phyloP scores from a whole-genome alignment of 1,140 invertebrate genomes.

The Acromyrmex charruanus region DNA sequence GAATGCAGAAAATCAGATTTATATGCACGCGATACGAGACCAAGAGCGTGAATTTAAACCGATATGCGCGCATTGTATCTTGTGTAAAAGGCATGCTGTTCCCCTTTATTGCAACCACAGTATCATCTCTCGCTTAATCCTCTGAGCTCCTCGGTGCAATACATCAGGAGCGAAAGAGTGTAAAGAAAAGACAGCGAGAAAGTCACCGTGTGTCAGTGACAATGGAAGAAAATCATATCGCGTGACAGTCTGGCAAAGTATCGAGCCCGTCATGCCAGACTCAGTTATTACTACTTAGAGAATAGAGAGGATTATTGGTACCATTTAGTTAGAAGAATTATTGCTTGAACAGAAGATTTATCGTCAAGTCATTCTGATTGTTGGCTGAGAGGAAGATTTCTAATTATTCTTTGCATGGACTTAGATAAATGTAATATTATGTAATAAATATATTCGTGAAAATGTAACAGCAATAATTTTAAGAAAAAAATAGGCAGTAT shows the following conservation, averaged over 20 bases:
- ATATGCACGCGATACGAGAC: not conserved
- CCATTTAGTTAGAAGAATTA: constrained; percentile 41
- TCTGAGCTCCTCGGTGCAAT: not conserved
- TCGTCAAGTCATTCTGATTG: not conserved
- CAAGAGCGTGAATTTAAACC: constrained; percentile 12
- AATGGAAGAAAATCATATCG: constrained; percentile 20
- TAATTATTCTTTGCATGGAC: not conserved
- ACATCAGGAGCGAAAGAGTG: not conserved
- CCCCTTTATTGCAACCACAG: constrained; percentile 37
- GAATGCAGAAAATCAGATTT: constrained; percentile 40
- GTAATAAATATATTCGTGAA: not conserved
- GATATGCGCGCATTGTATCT: not conserved
- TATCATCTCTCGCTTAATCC: constrained; percentile 43
- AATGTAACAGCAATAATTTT: not conserved
- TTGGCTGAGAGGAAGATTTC: not conserved
- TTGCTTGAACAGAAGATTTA: constrained; percentile 26
- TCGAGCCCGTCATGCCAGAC: constrained; percentile 24
- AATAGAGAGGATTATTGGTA: constrained; percentile 33
- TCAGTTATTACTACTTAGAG: constrained; percentile 51
- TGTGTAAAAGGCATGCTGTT: not conserved
- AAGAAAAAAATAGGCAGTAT: not conserved
- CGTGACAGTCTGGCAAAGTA: constrained; percentile 18
- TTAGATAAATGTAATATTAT: not conserved
- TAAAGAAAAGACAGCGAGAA: not conserved
- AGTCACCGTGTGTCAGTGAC: constrained; percentile 41